Percentiles rank a stretch among this genome's conserved stretches.
Evolutionary conservation across 2,888 invertebrate genomes (phyloP).

Genomic region (Pristionchus arcanus): DNA sequence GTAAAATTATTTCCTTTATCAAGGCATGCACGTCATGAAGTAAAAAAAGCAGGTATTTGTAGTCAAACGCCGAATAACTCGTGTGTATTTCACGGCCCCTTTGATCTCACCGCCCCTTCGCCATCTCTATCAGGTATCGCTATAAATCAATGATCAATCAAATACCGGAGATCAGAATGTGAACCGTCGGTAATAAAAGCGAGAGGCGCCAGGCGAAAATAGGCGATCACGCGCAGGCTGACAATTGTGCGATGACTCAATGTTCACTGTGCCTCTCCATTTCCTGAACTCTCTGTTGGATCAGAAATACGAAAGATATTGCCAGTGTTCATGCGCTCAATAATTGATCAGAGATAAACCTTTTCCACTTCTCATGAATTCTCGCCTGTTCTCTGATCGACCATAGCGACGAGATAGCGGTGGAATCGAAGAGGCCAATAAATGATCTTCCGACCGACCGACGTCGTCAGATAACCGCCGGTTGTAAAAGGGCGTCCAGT

Average conservation of each 20-base stretch:
- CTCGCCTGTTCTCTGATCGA: no score
- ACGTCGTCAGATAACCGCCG: background rate
- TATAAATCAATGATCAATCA: slow-evolving; percentile 1
- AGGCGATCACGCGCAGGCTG: background rate
- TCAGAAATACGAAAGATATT: no score
- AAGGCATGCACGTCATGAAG: no score
- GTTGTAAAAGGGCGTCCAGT: background rate
- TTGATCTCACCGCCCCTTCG: background rate
- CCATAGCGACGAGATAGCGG: no score
- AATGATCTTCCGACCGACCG: no score
- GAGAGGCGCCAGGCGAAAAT: background rate
- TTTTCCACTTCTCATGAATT: no score
- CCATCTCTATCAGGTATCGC: background rate
- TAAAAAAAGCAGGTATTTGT: no score
- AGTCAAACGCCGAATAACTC: no score
- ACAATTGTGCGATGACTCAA: background rate
- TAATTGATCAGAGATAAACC: no score
- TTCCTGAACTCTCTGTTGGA: background rate
- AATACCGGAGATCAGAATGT: background rate
- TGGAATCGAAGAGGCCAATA: no score
- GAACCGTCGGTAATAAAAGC: background rate
- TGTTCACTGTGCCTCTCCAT: background rate
- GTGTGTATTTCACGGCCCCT: background rate
- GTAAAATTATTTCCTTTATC: no score
- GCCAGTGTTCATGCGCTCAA: no score